Evolutionary conservation across 1,140 invertebrate species (phyloP).

Genomic region (Drosophila kanapiae): DNA sequence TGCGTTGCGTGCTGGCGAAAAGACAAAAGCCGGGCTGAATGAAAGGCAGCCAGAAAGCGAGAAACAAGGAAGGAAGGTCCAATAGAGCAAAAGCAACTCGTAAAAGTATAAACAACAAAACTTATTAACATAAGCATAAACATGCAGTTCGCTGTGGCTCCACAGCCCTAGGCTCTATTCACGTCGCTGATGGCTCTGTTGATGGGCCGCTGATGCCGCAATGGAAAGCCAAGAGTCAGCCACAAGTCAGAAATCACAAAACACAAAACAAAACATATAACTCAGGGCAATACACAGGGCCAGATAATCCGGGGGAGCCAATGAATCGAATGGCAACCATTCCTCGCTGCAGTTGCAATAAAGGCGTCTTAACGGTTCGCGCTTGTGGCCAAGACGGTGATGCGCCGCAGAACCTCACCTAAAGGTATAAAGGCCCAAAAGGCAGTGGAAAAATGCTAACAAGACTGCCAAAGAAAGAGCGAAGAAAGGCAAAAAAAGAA

Average conservation of each 20-base stretch:
- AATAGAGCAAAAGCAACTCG: slow-evolving; percentile 43
- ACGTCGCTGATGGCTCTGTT: slow-evolving; percentile 23
- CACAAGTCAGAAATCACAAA: slow-evolving; percentile 38
- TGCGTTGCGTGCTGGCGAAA: slow-evolving; percentile 50
- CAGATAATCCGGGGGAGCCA: slow-evolving; percentile 51
- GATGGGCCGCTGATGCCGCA: slow-evolving; percentile 52
- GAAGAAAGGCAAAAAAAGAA: slow-evolving; percentile 18
- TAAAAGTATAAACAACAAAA: slow-evolving; percentile 75
- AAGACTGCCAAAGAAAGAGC: slow-evolving; percentile 26
- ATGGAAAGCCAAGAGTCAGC: slow-evolving; percentile 37
- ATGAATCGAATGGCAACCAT: slow-evolving; percentile 36
- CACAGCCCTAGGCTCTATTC: slow-evolving; percentile 22
- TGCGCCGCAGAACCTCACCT: slow-evolving; percentile 19
- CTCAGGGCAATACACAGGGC: slow-evolving; percentile 1
- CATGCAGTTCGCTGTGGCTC: slow-evolving; percentile 51
- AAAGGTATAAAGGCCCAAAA: not conserved
- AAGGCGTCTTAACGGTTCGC: slow-evolving; percentile 68
- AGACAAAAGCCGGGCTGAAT: slow-evolving; percentile 58
- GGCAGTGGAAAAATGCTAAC: slow-evolving; percentile 32
- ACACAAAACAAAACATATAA: slow-evolving; percentile 43
- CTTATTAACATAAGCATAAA: slow-evolving; percentile 81
- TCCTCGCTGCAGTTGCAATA: slow-evolving; percentile 38
- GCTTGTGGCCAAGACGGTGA: not conserved
- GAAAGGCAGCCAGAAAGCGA: slow-evolving; percentile 55
- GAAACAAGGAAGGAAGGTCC: slow-evolving; percentile 61